Conservation (phyloP, 2,113 vertebrate genomes). For the Dasyprocta punctata region DNA sequence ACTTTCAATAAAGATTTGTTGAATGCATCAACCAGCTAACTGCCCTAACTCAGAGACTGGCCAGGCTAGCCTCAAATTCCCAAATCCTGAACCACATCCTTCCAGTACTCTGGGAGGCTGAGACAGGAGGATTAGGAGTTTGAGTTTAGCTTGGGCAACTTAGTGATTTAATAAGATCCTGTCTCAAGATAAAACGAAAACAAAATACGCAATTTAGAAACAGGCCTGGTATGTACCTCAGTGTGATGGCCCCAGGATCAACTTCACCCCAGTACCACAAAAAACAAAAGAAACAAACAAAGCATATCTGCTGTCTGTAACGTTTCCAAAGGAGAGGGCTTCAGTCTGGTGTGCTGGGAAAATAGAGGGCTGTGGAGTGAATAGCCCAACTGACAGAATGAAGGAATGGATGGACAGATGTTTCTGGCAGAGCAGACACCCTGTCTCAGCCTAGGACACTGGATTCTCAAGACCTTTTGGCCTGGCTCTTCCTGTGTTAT, state of each 20-base stretch:
- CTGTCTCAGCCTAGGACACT: neutral
- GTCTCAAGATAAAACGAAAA: neutral
- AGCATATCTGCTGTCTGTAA: neutral
- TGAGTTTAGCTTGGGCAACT: neutral
- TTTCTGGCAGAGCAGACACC: neutral
- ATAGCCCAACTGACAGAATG: neutral
- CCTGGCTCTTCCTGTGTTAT: neutral
- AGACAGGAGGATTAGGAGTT: neutral
- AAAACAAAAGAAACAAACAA: neutral
- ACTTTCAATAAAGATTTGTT: constrained; percentile 40
- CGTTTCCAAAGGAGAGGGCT: neutral
- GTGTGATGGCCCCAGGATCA: neutral
- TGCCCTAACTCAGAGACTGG: neutral
- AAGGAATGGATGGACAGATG: neutral
- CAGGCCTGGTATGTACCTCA: neutral
- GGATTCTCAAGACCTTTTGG: neutral
- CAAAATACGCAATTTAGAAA: neutral
- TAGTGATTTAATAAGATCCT: neutral
- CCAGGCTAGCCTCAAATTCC: neutral
- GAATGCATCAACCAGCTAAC: neutral
- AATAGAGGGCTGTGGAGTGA: neutral
- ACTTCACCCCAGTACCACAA: too few relatives aligned
- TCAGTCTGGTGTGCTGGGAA: neutral
- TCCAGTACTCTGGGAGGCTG: neutral
- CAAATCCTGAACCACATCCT: neutral